Conservation (phyloP, 2,888 invertebrate species). For the Diadegma fenestrale region DNA sequence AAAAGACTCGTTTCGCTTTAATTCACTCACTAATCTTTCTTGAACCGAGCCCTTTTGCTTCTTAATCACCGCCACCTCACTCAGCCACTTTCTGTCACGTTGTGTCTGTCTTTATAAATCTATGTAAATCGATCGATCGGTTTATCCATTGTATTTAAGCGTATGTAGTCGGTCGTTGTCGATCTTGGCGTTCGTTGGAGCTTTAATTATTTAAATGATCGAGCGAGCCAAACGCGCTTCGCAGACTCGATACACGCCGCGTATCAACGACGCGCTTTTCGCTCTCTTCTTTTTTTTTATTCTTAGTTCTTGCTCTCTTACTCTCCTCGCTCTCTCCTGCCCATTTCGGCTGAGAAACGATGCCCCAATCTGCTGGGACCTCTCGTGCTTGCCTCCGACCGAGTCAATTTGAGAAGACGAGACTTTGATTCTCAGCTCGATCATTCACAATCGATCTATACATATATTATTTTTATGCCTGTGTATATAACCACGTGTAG, state of each 20-base stretch:
- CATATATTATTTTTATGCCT: background rate
- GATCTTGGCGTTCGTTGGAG: constrained; percentile 76
- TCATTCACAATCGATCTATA: constrained; percentile 3
- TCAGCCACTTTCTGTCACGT: background rate
- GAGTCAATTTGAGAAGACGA: constrained; percentile 8
- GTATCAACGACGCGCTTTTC: constrained; percentile 28
- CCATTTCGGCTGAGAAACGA: background rate
- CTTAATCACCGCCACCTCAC: constrained; percentile 4
- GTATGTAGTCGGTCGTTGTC: constrained; percentile 23
- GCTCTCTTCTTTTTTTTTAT: constrained; percentile 28
- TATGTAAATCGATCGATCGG: background rate
- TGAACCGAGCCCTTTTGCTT: constrained; percentile 6
- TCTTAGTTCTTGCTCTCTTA: background rate
- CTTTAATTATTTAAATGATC: constrained; percentile 83
- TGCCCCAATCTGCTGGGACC: background rate
- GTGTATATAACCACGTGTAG: background rate
- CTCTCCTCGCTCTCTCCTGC: background rate
- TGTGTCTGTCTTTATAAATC: background rate
- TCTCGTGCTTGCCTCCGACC: background rate
- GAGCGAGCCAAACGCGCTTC: constrained; percentile 26
- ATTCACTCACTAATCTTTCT: background rate
- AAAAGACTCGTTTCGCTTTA: constrained; percentile 9
- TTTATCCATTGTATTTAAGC: background rate
- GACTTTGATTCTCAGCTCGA: constrained; percentile 38
- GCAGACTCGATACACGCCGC: constrained; percentile 24